A percentile compares a stretch with the other conserved stretches of the same genome.
These are phyloP conservation scores for Gavia stellata DNA, from an alignment of 2,113 vertebrate genomes.

Conservation along the genomic window DNA sequence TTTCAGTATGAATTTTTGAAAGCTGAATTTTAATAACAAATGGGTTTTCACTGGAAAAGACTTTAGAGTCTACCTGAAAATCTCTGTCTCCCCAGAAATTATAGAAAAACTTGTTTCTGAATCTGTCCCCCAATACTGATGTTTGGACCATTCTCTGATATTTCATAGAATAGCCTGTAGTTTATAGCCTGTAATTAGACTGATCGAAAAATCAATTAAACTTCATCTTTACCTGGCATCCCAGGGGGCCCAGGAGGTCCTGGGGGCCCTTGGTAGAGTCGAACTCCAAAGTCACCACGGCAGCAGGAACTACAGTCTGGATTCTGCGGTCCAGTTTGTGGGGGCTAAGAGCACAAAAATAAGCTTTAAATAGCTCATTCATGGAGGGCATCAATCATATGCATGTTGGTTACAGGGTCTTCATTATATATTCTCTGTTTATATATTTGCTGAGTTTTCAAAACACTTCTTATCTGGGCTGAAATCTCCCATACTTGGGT, in stretches of 20 bases:
- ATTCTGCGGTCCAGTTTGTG: constrained; percentile 65
- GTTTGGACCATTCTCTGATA: background rate
- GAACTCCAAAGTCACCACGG: constrained; percentile 76
- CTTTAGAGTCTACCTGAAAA: background rate
- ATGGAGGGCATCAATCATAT: background rate
- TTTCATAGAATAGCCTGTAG: background rate
- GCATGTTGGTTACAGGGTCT: background rate
- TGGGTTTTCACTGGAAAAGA: background rate
- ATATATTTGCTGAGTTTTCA: background rate
- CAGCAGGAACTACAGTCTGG: constrained; percentile 79
- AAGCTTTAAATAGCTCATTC: constrained; percentile 22
- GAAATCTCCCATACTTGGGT: background rate
- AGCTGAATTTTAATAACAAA: background rate
- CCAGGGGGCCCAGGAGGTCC: constrained; percentile 78
- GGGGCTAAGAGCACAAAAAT: constrained; percentile 60
- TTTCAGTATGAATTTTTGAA: background rate
- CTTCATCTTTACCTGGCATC: constrained; percentile 75
- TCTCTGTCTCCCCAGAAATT: background rate
- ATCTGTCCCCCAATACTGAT: background rate
- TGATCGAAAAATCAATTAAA: background rate
- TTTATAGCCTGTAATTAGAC: background rate
- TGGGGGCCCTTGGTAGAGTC: constrained; percentile 75
- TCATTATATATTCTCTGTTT: constrained; percentile 13
- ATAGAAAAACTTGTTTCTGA: background rate
- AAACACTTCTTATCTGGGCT: background rate